phyloP scores from a whole-genome alignment of 2,888 invertebrate species.

The Prosapia bicincta region DNA sequence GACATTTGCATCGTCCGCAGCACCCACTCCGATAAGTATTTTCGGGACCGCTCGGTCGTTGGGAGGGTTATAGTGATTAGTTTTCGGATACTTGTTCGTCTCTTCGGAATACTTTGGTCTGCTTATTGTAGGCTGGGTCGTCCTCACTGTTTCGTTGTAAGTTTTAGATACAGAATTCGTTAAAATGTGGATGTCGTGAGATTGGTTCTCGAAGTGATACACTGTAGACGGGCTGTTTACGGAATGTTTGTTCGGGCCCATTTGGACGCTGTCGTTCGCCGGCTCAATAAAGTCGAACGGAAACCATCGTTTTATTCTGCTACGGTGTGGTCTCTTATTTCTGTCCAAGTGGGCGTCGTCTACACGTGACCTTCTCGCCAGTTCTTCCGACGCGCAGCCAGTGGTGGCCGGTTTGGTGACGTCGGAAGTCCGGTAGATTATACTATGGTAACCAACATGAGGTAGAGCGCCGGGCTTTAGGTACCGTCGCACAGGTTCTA shows the following conservation, averaged over 20 bases:
- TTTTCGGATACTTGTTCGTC: slow-evolving; percentile 4
- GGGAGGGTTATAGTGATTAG: slow-evolving; percentile 39
- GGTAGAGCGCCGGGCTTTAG: slow-evolving; percentile 40
- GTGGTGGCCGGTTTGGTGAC: slow-evolving; percentile 48
- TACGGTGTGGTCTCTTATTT: slow-evolving; percentile 42
- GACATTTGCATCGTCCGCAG: slow-evolving; percentile 27
- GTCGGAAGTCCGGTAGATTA: slow-evolving; percentile 79
- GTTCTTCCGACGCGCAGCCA: slow-evolving; percentile 22
- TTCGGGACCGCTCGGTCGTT: slow-evolving; percentile 46
- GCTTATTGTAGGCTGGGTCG: background rate
- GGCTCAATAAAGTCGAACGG: slow-evolving; percentile 28
- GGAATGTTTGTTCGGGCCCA: slow-evolving; percentile 34
- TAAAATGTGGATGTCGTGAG: background rate
- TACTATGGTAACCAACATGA: slow-evolving; percentile 65
- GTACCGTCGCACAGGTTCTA: slow-evolving; percentile 76
- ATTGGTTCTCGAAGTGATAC: slow-evolving; percentile 19
- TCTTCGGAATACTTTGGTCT: background rate
- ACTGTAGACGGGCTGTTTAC: slow-evolving; percentile 27
- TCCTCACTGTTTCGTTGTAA: background rate
- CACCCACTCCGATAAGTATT: slow-evolving; percentile 39
- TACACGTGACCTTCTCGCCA: slow-evolving; percentile 15
- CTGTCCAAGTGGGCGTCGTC: slow-evolving; percentile 11
- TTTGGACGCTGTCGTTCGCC: background rate
- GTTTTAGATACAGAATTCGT: background rate
- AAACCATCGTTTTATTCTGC: slow-evolving; percentile 42